These are phyloP conservation scores for Drosophila cognata DNA, from an alignment of 2,888 invertebrate genomes.

Conservation along the genomic window DNA sequence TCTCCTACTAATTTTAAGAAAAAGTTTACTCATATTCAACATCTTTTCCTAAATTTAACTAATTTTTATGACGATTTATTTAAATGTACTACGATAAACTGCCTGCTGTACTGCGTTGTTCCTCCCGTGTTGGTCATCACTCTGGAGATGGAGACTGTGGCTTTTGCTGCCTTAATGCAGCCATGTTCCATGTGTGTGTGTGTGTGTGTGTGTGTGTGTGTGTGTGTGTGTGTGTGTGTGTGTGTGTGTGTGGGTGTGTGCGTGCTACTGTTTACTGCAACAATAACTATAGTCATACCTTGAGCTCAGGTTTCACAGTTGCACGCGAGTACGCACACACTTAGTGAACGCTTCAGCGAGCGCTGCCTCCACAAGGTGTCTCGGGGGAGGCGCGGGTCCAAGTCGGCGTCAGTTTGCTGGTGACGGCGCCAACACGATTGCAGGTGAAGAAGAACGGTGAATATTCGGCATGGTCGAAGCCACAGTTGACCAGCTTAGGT, in stretches of 20 bases:
- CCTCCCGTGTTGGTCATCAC: not conserved
- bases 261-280: constrained; percentile 15
- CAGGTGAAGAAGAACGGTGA: constrained; percentile 67
- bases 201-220: not conserved
- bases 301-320: constrained; percentile 38
- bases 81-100: not conserved
- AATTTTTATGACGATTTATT: not conserved
- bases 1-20: not conserved
- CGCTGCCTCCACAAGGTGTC: constrained; percentile 30
- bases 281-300: constrained; percentile 3
- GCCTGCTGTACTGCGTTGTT: not conserved
- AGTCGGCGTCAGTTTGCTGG: constrained; percentile 10
- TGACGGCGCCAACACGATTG: constrained; percentile 41
- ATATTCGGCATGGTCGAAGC: constrained; percentile 51
- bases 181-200: not conserved
- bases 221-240: not conserved
- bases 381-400: constrained; percentile 26
- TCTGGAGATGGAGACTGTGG: not conserved
- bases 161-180: not conserved
- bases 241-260: not conserved
- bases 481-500: constrained; percentile 53
- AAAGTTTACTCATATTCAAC: not conserved
- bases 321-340: constrained; percentile 59
- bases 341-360: constrained; percentile 60
- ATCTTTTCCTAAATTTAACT: fast-evolving